Conservation (phyloP, 2,797 vertebrate species). For the Pangasius larnaudii region DNA sequence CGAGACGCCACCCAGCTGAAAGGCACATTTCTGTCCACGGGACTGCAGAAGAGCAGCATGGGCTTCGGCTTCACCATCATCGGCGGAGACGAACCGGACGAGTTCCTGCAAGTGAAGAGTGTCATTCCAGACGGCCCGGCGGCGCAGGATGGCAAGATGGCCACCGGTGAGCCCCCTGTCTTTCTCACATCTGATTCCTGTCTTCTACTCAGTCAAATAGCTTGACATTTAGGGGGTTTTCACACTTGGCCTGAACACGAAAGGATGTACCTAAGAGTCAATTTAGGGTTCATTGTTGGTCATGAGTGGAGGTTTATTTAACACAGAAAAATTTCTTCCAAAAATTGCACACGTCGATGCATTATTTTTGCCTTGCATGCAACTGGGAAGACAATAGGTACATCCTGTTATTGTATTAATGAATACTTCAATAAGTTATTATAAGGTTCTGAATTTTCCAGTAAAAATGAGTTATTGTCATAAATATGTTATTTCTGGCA, state of each 20-base stretch:
- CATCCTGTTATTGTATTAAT: neutral
- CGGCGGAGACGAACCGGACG: slow-evolving; percentile 95
- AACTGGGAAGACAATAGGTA: neutral
- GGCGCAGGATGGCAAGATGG: slow-evolving; percentile 97
- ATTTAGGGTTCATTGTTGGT: neutral
- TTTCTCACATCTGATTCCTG: neutral
- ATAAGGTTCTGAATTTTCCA: neutral
- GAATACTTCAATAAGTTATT: neutral
- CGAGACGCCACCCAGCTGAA: slow-evolving; percentile 97
- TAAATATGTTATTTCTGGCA: neutral
- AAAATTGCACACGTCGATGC: neutral
- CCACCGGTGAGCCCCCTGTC: slow-evolving; percentile 83
- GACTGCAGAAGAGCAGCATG: slow-evolving; percentile 98
- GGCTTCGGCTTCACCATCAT: slow-evolving; percentile 99
- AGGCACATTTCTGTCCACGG: slow-evolving; percentile 94
- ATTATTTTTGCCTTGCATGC: neutral
- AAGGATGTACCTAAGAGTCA: neutral
- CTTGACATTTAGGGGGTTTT: neutral
- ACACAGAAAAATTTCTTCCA: neutral
- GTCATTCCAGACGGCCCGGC: slow-evolving; percentile 97
- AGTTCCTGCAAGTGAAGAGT: slow-evolving; percentile 98
- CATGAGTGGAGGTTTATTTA: neutral
- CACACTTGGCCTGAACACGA: neutral
- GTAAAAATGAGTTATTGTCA: neutral
- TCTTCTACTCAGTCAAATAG: neutral